Base-by-base conservation (phyloP, 2,113 vertebrate genomes). In the Hyla sarda region DNA sequence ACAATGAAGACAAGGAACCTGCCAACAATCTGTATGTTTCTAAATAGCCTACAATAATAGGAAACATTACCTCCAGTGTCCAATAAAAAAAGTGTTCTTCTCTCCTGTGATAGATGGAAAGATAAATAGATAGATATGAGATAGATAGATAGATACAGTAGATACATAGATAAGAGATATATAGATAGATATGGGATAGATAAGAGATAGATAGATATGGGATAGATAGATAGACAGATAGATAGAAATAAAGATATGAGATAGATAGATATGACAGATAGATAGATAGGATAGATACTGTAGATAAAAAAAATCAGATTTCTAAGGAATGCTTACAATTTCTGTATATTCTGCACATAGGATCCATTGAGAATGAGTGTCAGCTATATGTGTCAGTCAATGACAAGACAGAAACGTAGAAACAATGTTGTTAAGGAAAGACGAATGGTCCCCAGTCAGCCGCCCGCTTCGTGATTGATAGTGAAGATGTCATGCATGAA, bases 331-430 rank as follows among this genome's bases (percentile, higher is more conserved):
- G 1, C 25, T 65, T 30, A 32, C 1, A 16, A 23, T 67, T 17
- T 67, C 11, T 28, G 1, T 12, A 7, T 41, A 48, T 48, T 25
- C 41, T 47, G 72, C 25, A 6, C 21, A 1, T 4, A 13, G 48
- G 3, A 11, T 48, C 73, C 73, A 52, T 25, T 76, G 73, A 76
- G 73, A 8, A 13, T 19, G 73, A 52, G 47, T 52, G 25, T 76
- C 73, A 76, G 73, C 48, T 76, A 28, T 30, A 76, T 30, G n/a
- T 50, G 48, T 76, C 73, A 76, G 73, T 76, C 73, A 76, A 50
- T 21, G 47, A 50, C 45, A 75, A 30, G 47, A 50, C 45, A 17
- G n/a, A 76, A 76, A 10, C 45, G 25, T 5, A 76, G 73, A 52
- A 76, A 17, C n/a, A 52, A 30, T 50, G 73, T 76, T 76, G 73